These are phyloP conservation scores for Sciaenops ocellatus DNA, from an alignment of 2,797 vertebrate species.

Conservation along the genomic window DNA sequence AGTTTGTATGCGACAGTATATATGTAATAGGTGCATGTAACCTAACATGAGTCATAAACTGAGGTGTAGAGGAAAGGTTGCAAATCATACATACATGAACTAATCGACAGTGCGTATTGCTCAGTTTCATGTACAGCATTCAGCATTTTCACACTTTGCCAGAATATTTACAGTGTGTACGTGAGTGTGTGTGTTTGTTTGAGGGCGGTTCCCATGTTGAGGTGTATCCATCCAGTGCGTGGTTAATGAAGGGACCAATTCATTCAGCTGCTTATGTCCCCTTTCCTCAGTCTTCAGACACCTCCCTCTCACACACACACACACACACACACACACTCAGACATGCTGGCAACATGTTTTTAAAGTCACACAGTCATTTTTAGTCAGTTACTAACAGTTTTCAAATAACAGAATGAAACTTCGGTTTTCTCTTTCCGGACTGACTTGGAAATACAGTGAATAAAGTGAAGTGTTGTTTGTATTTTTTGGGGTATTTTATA, in stretches of 20 bases:
- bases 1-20: too few species aligned
- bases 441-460: background rate
- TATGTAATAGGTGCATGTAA: too few species aligned
- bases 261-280: constrained; percentile 47
- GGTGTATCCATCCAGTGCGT: constrained; percentile 35
- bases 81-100: too few species aligned
- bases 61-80: too few species aligned
- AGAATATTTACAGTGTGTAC: constrained; percentile 24
- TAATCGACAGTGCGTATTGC: too few species aligned
- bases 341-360: background rate
- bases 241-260: constrained; percentile 66
- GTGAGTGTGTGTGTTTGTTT: constrained; percentile 40
- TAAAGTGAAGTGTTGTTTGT: background rate
- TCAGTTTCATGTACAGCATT: too few species aligned
- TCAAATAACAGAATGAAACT: background rate
- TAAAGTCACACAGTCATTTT: background rate
- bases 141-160: background rate
- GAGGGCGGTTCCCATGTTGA: constrained; percentile 51
- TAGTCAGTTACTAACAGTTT: background rate
- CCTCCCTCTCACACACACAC: constrained; percentile 1
- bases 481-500: too few species aligned
- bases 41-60: too few species aligned
- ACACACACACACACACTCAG: constrained; percentile 5
- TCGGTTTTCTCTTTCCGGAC: background rate
- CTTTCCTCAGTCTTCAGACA: background rate